These are phyloP conservation scores for Diachasmimorpha longicaudata DNA, from an alignment of 1,140 invertebrate species.

Conservation along the genomic window DNA sequence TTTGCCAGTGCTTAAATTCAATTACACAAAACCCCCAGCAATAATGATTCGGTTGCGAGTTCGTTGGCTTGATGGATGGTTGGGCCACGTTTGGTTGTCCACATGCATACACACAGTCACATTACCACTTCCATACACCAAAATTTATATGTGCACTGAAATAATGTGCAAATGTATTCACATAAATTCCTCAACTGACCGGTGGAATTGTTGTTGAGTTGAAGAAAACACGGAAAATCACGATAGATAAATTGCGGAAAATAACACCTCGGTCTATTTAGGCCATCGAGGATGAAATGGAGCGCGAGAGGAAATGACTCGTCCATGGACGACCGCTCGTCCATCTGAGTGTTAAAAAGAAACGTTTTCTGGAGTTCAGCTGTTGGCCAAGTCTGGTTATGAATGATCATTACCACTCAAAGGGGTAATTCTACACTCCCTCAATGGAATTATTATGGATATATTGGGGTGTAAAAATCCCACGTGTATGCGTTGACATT, in stretches of 20 bases:
- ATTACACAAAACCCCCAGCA: conserved; percentile 53
- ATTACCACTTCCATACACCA: neutral
- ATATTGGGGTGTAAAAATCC: neutral
- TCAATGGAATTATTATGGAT: neutral
- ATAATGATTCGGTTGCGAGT: conserved; percentile 58
- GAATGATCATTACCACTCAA: neutral
- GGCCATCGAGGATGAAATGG: conserved; percentile 18
- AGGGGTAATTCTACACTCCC: neutral
- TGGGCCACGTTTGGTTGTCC: conserved; percentile 14
- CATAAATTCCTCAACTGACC: neutral
- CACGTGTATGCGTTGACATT: neutral
- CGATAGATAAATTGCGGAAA: neutral
- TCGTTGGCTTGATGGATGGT: conserved; percentile 49
- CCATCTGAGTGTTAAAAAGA: neutral
- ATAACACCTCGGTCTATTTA: neutral
- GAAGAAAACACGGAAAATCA: no score
- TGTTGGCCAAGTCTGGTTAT: neutral
- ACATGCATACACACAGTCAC: no score
- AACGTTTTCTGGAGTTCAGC: conserved; percentile 12
- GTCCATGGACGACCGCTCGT: neutral
- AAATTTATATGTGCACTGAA: neutral
- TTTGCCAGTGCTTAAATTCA: conserved; percentile 61
- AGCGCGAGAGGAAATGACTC: conserved; percentile 17
- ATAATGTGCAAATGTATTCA: neutral
- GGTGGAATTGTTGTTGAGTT: neutral